These are phyloP conservation scores for Lepus timidus DNA, from an alignment of 2,113 vertebrate species.

Conservation along the genomic window DNA sequence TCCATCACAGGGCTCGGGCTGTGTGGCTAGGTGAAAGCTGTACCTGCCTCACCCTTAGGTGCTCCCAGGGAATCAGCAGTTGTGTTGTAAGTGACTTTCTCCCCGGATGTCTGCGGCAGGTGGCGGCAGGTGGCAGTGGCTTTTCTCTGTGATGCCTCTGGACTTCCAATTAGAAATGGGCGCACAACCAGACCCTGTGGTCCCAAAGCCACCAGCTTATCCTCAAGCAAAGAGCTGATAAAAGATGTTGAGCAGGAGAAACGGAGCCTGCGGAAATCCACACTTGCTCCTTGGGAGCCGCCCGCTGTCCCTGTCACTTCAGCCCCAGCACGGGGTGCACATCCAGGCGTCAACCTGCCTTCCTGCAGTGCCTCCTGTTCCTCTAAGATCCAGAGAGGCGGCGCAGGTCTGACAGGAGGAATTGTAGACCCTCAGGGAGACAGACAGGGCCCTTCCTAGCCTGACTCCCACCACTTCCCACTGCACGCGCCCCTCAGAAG, in stretches of 20 bases:
- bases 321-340: background rate
- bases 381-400: background rate
- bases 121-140: background rate
- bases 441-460: too few relatives aligned
- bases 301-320: background rate
- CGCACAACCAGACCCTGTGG: fast-evolving
- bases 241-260: background rate
- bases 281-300: background rate
- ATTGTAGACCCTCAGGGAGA: fast-evolving
- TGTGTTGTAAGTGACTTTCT: background rate
- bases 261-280: background rate
- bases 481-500: fast-evolving
- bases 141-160: background rate
- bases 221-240: background rate
- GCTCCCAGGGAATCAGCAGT: background rate
- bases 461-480: background rate
- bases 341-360: background rate
- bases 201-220: background rate
- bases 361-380: background rate
- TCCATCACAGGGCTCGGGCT: background rate
- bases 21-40: background rate
- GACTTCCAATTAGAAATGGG: background rate
- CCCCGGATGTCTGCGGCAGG: background rate
- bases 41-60: background rate
- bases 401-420: fast-evolving